Percentiles rank a stretch among this genome's conserved stretches.
phyloP scores from a whole-genome alignment of 2,888 invertebrate genomes.

The Diarsia rubi region DNA sequence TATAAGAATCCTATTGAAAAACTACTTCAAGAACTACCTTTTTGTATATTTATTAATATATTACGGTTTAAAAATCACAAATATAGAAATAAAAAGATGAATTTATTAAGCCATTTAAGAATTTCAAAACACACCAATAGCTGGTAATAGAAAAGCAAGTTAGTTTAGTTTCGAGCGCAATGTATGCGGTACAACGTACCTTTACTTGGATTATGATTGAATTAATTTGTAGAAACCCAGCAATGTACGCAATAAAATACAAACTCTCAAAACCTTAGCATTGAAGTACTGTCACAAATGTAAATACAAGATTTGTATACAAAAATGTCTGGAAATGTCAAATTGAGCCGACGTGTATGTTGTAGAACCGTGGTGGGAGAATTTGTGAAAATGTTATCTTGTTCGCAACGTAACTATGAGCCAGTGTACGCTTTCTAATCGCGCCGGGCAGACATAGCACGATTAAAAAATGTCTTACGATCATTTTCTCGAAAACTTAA shows the following conservation, averaged over 20 bases:
- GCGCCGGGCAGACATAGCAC: slow-evolving; percentile 64
- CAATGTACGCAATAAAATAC: slow-evolving; percentile 25
- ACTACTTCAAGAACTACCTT: background rate
- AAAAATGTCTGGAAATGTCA: slow-evolving; percentile 67
- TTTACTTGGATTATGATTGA: accelerated
- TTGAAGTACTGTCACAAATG: slow-evolving; percentile 57
- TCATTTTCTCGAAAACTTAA: slow-evolving; percentile 88
- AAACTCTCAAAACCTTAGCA: background rate
- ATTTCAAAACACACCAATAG: slow-evolving; percentile 42
- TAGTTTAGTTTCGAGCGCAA: background rate
- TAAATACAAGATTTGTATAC: slow-evolving; percentile 71
- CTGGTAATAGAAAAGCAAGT: background rate
- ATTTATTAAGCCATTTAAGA: accelerated
- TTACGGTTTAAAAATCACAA: background rate
- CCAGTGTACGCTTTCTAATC: slow-evolving; percentile 89
- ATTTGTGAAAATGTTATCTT: slow-evolving; percentile 80
- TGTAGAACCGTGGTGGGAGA: slow-evolving; percentile 83
- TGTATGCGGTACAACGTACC: background rate
- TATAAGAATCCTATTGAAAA: background rate
- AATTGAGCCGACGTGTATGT: slow-evolving; percentile 82
- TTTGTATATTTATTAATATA: accelerated
- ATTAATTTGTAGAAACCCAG: background rate
- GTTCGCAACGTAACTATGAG: slow-evolving; percentile 70
- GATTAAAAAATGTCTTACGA: slow-evolving; percentile 88
- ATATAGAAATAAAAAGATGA: background rate